Conservation (phyloP, 2,113 vertebrate genomes). For the Vulpes lagopus region DNA sequence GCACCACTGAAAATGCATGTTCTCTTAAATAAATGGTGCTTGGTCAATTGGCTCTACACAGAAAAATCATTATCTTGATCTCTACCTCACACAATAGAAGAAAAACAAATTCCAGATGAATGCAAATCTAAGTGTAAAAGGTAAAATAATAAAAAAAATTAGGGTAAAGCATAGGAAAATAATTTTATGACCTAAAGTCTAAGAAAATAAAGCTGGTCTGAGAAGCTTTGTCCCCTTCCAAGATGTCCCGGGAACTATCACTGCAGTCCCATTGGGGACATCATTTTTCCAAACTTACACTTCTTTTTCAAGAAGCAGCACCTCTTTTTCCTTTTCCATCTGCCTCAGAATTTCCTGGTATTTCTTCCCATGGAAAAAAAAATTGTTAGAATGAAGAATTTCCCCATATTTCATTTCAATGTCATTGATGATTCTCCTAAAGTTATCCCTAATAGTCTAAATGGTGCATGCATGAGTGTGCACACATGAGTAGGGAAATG, state of each 20-base stretch:
- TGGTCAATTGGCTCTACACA: background rate
- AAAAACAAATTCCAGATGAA: background rate
- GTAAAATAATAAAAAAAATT: background rate
- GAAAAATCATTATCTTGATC: background rate
- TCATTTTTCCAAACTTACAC: slow-evolving; percentile 60
- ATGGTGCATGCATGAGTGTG: background rate
- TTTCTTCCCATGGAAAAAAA: slow-evolving; percentile 61
- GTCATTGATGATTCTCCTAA: background rate
- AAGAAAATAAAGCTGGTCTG: background rate
- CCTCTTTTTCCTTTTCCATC: slow-evolving; percentile 67
- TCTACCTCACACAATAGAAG: background rate
- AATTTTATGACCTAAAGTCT: background rate
- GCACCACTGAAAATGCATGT: background rate
- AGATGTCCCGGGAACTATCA: rapidly evolving
- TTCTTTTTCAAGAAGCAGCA: slow-evolving; percentile 70
- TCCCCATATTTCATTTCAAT: background rate
- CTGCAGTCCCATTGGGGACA: background rate
- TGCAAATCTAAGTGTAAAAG: background rate
- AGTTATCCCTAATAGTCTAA: background rate
- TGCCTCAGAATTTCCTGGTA: slow-evolving; percentile 71
- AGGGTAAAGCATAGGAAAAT: background rate
- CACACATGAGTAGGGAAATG: background rate
- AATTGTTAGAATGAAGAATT: background rate
- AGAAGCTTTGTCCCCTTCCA: background rate
- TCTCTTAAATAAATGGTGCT: background rate